phyloP scores from a whole-genome alignment of 2,113 vertebrate genomes.

The Colaptes auratus region DNA sequence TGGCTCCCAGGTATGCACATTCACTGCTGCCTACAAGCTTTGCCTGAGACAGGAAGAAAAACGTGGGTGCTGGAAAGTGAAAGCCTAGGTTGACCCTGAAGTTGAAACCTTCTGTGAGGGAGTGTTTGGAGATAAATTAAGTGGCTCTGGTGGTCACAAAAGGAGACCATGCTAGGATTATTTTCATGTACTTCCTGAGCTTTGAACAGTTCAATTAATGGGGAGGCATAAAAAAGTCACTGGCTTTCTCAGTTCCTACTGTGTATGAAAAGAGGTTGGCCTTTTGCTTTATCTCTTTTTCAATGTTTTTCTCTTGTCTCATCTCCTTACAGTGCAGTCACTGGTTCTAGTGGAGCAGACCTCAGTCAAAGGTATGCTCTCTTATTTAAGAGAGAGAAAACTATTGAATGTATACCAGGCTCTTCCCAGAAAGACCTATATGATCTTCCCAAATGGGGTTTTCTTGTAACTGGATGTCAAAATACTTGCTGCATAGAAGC shows the following conservation, averaged over 20 bases:
- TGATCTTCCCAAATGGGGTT: not conserved
- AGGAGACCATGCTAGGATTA: not conserved
- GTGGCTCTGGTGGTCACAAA: not conserved
- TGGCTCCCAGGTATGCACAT: not conserved
- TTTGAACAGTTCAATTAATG: not conserved
- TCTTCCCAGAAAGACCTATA: not conserved
- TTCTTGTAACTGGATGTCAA: not conserved
- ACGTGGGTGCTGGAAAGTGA: not conserved
- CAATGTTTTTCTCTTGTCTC: not conserved
- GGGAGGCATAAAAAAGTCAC: not conserved
- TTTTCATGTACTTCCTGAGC: not conserved
- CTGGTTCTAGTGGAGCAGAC: not conserved
- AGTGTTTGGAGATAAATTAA: not conserved
- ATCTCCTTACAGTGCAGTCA: not conserved
- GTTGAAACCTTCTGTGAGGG: not conserved
- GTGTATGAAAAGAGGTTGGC: not conserved
- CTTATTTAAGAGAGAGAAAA: not conserved
- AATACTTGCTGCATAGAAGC: accelerated
- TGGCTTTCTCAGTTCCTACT: not conserved
- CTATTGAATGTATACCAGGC: not conserved
- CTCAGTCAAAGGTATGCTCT: not conserved
- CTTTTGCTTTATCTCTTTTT: not conserved
- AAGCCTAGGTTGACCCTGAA: not conserved
- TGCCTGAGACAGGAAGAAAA: not conserved
- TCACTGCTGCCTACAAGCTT: not conserved